Evolutionary conservation across 2,113 vertebrate species (phyloP), one percentile per base, ranked within the genome.

Genomic region (Eubucco bourcierii): DNA sequence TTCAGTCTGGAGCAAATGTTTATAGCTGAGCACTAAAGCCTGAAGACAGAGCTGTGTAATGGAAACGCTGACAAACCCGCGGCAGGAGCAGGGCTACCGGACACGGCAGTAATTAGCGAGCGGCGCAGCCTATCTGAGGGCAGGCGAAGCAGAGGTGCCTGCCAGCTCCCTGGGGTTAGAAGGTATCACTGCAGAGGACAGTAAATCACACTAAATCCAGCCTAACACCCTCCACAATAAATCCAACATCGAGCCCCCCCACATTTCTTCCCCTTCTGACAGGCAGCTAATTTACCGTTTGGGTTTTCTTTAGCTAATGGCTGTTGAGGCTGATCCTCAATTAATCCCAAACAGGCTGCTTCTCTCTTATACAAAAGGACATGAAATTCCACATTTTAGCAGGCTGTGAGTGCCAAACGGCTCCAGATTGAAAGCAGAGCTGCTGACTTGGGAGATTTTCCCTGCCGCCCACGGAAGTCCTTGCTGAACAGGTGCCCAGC

Each of bases 1-100:
- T 90, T 87, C 91, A 79, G 29, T 71, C 53, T 53, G 81, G 71
- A 91, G 82, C 66, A 81, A 91, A 84, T 71, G 63, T 84, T 95
- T 88, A 59, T 29, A 75, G 50, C 21, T 14, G 63, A 91, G 90
- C 59, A 73, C 76, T 87, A 84, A 93, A 88, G 44, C 66, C 72
- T 3, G 0, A 83, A 88, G 88, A 71, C 64, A 53, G 74, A 92
- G 70, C 39, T 59, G 28, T 53, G 24, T 15, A 6, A 44, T 60
- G 80, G 83, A 63, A 75, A 3, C 3, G 58, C 95, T 71, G 80
- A 55, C 70, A 90, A 81, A 34, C 12, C 23, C 77, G 31, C 76
- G 10, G 56, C 61, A 70, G 53, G 90, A 93, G 28, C 31, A 29
- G 76, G 76, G 88, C 90, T 75, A 71, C 67, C 0, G 5, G 84